Evolutionary conservation across 2,113 vertebrate genomes (phyloP).

Genomic region (Chaetorhynchus papuensis): DNA sequence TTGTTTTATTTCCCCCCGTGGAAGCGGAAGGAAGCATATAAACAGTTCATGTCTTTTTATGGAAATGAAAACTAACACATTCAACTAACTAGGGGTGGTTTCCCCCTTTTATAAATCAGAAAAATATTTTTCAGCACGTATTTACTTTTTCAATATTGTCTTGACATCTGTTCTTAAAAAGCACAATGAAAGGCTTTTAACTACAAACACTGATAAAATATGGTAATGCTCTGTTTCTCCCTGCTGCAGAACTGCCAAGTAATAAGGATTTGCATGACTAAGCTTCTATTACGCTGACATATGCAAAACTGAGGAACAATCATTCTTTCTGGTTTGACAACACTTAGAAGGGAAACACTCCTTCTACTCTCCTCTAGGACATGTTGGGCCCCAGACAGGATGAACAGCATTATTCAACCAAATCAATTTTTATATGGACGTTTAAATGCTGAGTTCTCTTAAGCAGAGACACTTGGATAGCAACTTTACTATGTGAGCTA

Average conservation of each 20-base stretch:
- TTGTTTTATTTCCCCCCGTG: not conserved
- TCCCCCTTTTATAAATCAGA: slow-evolving; percentile 27
- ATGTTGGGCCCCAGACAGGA: slow-evolving; percentile 2
- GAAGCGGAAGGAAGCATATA: not conserved
- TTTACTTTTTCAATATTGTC: slow-evolving; percentile 53
- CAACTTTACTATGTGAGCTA: not conserved
- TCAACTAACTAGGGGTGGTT: slow-evolving; percentile 13
- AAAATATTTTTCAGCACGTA: slow-evolving; percentile 43
- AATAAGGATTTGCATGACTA: slow-evolving; percentile 75
- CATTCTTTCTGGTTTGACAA: slow-evolving; percentile 52
- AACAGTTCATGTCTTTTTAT: slow-evolving; percentile 35
- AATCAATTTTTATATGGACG: slow-evolving; percentile 6
- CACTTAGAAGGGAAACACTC: slow-evolving; percentile 54
- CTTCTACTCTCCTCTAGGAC: slow-evolving; percentile 20
- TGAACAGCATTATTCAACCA: not conserved
- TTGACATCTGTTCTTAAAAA: slow-evolving; percentile 68
- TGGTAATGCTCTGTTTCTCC: slow-evolving; percentile 22
- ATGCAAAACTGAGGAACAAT: slow-evolving; percentile 55
- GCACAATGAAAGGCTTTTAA: slow-evolving; percentile 63
- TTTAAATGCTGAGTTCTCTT: slow-evolving; percentile 41
- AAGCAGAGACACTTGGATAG: not conserved
- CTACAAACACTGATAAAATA: slow-evolving; percentile 66
- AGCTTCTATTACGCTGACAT: slow-evolving; percentile 64
- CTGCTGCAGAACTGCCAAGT: slow-evolving; percentile 55
- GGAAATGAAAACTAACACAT: slow-evolving; percentile 40